phyloP scores from a whole-genome alignment of 2,113 vertebrate species.

The Acanthisitta chloris region DNA sequence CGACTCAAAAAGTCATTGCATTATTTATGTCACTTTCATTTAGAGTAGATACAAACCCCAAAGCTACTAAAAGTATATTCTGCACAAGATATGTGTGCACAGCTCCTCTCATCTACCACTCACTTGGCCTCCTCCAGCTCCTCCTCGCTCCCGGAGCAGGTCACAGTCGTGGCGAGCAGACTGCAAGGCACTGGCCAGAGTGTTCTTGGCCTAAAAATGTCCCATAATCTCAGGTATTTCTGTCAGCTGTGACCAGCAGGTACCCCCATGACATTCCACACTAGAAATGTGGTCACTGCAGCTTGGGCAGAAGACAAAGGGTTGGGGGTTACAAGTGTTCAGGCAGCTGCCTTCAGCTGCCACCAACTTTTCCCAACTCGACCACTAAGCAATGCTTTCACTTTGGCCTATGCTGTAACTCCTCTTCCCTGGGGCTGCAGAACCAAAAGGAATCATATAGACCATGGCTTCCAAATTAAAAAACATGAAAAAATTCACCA shows the following conservation, averaged over 20 bases:
- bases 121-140: conserved; percentile 42
- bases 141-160: conserved; percentile 34
- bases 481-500: neutral
- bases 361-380: neutral
- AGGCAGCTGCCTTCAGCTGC: neutral
- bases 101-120: neutral
- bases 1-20: neutral
- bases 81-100: neutral
- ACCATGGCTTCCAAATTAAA: neutral
- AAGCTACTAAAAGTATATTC: neutral
- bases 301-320: neutral
- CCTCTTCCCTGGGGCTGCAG: neutral
- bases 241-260: neutral
- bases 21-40: neutral
- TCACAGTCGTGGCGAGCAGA: conserved; percentile 54
- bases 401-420: neutral
- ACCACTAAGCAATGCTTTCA: neutral
- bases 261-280: neutral
- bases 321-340: neutral
- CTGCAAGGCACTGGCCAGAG: conserved; percentile 81
- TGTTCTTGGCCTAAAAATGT: conserved; percentile 77
- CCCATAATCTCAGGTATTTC: neutral
- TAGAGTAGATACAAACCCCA: neutral
- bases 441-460: neutral
- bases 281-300: neutral